Percentiles rank a stretch among this genome's conserved stretches.
These are phyloP conservation scores for Strigamia maritima DNA, from an alignment of 2,888 invertebrate genomes.

Conservation along the genomic window DNA sequence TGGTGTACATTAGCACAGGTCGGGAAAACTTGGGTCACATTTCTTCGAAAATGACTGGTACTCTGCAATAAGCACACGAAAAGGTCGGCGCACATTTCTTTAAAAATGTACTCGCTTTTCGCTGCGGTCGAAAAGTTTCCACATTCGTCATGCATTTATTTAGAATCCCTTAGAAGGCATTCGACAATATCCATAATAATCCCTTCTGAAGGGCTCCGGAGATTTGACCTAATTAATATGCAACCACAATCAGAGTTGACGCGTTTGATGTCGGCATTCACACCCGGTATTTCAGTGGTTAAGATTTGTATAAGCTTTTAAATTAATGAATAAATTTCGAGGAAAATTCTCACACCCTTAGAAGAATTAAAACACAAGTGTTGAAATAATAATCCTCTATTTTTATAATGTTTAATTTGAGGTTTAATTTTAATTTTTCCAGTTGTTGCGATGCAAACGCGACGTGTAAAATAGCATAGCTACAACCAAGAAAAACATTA, in stretches of 20 bases:
- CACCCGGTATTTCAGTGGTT: neutral
- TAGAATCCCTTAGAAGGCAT: slow-evolving; percentile 18
- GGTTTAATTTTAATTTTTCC: neutral
- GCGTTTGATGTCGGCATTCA: slow-evolving; percentile 30
- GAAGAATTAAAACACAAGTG: neutral
- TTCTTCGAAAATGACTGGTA: neutral
- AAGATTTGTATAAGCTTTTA: neutral
- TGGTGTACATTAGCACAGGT: neutral
- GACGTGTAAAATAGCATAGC: neutral
- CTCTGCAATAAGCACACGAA: neutral
- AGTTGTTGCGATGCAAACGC: neutral
- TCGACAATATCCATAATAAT: slow-evolving; percentile 18
- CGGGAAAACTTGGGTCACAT: slow-evolving; percentile 9
- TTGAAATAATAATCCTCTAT: neutral
- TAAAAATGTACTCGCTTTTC: neutral
- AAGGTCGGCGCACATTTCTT: neutral
- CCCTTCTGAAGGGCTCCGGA: neutral
- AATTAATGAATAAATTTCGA: slow-evolving; percentile 18
- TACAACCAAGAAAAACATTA: too few relatives aligned
- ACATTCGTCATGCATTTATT: neutral
- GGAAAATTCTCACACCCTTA: neutral
- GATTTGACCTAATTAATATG: slow-evolving; percentile 30
- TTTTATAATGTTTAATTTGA: neutral
- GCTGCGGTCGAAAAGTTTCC: slow-evolving; percentile 7
- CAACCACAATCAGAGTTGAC: slow-evolving; percentile 30